Conservation (phyloP, 2,797 vertebrate species). For the Scyliorhinus canicula region DNA sequence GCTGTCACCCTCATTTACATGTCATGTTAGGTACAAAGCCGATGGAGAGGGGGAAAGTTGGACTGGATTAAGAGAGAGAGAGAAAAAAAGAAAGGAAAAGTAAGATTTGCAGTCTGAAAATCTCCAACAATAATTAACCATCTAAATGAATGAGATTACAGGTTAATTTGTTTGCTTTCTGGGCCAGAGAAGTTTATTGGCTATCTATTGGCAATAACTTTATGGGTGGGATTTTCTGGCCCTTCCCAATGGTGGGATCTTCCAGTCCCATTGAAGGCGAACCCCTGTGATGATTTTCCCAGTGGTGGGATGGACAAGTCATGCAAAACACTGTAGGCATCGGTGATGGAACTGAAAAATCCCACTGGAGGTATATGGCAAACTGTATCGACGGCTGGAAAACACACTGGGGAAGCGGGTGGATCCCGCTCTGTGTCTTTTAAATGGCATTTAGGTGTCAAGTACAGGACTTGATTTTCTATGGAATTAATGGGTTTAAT, state of each 20-base stretch:
- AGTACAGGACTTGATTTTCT: not conserved
- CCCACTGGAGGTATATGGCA: no score
- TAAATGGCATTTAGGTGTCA: not conserved
- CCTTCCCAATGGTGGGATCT: no score
- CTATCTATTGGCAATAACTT: not conserved
- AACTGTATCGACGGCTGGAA: no score
- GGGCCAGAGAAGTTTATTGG: not conserved
- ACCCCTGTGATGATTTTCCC: no score
- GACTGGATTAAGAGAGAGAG: not conserved
- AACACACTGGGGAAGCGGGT: no score
- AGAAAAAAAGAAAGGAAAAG: not conserved
- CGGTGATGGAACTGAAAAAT: no score
- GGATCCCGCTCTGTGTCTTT: not conserved
- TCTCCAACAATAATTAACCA: not conserved
- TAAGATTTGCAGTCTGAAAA: not conserved
- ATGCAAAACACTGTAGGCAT: no score
- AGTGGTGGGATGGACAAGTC: no score
- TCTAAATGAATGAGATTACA: not conserved
- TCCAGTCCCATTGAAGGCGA: no score
- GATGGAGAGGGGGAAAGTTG: not conserved
- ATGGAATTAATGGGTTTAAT: not conserved
- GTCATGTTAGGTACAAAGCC: not conserved
- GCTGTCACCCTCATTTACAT: not conserved
- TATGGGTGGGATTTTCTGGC: no score
- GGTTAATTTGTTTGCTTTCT: not conserved